Conservation (phyloP, 2,888 invertebrate species). For the Thymelicus sylvestris region DNA sequence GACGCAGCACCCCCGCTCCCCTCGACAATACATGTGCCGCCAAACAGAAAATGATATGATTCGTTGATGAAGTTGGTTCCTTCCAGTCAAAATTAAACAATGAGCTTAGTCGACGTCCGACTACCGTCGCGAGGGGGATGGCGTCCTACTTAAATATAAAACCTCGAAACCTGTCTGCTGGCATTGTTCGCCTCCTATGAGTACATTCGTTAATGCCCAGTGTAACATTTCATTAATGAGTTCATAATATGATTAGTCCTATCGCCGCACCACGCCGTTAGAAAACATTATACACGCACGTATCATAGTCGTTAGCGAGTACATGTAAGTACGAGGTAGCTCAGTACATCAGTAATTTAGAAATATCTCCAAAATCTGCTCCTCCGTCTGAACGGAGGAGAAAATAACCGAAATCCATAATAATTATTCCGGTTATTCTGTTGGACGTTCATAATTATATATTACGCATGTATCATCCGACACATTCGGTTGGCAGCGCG, state of each 20-base stretch:
- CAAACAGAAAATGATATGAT: constrained; percentile 22
- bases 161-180: too few species aligned
- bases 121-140: too few species aligned
- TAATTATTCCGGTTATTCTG: not conserved
- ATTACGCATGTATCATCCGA: not conserved
- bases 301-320: not conserved
- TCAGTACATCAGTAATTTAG: not conserved
- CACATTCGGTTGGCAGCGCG: not conserved
- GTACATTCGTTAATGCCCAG: too few species aligned
- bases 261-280: not conserved
- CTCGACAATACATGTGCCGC: not conserved
- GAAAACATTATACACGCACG: not conserved
- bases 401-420: not conserved
- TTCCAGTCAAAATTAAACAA: constrained; percentile 4
- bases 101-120: not conserved
- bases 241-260: too few species aligned
- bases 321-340: not conserved
- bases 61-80: constrained; percentile 23
- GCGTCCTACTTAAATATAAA: too few species aligned
- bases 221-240: too few species aligned
- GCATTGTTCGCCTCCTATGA: too few species aligned
- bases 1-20: not conserved
- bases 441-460: too few species aligned
- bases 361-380: too few species aligned
- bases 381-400: not conserved